Evolutionary conservation across 1,140 invertebrate genomes (phyloP).

Genomic region (Bactericera cockerelli): DNA sequence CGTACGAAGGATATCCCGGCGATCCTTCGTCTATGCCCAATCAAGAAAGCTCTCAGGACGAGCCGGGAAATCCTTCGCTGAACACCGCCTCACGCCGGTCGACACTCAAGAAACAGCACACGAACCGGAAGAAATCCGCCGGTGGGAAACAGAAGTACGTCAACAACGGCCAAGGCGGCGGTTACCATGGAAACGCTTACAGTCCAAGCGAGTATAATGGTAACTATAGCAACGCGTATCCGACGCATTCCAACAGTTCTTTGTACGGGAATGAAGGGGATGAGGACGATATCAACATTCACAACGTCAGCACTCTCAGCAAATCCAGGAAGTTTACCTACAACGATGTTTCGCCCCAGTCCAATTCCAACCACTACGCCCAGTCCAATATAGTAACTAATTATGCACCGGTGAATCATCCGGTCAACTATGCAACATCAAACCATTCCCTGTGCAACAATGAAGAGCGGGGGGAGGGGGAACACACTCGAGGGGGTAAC

Average conservation of each 20-base stretch:
- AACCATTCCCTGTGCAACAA: no score
- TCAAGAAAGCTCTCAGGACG: slow-evolving; percentile 16
- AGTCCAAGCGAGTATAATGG: no score
- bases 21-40: slow-evolving; percentile 34
- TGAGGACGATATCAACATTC: not conserved
- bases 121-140: not conserved
- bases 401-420: no score
- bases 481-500: not conserved
- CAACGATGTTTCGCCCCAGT: slow-evolving; percentile 6
- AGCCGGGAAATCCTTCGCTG: slow-evolving; percentile 17
- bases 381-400: not conserved
- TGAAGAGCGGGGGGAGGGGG: not conserved
- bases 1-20: slow-evolving; percentile 41
- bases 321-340: slow-evolving; percentile 6
- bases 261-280: not conserved
- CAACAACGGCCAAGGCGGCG: no score
- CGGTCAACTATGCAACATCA: no score
- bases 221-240: no score
- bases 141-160: no score
- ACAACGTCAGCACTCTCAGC: slow-evolving; percentile 9
- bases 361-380: not conserved
- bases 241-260: not conserved
- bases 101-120: slow-evolving; percentile 4
- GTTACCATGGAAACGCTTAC: no score
- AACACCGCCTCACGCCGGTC: not conserved